phyloP scores from a whole-genome alignment of 2,888 invertebrate species.

The Napeogenes sylphis region DNA sequence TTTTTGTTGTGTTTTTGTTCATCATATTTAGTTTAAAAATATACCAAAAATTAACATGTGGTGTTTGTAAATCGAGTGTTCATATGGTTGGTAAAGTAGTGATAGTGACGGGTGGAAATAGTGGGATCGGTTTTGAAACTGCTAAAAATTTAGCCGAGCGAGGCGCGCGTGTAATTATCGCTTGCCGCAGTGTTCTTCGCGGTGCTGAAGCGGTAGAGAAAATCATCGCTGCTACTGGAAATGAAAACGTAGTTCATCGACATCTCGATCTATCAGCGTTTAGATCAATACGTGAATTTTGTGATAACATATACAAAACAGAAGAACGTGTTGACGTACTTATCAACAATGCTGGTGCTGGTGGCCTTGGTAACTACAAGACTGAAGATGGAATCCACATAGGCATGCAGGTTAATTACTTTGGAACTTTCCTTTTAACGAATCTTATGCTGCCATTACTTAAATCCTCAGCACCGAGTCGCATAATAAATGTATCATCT shows the following conservation, averaged over 20 bases:
- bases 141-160: slow-evolving; percentile 72
- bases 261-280: slow-evolving; percentile 68
- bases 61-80: slow-evolving; percentile 62
- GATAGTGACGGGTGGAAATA: slow-evolving; percentile 66
- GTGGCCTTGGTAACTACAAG: slow-evolving; percentile 65
- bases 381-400: slow-evolving; percentile 82
- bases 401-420: slow-evolving; percentile 85
- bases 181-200: slow-evolving; percentile 65
- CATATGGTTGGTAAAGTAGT: slow-evolving; percentile 72
- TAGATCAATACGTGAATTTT: slow-evolving; percentile 75
- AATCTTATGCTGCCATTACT: slow-evolving; percentile 75
- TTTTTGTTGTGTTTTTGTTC: slow-evolving; percentile 28
- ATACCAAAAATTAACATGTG: slow-evolving; percentile 64
- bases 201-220: slow-evolving; percentile 57
- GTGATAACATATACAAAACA: slow-evolving; percentile 67
- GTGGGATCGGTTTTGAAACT: slow-evolving; percentile 75
- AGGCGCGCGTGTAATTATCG: slow-evolving; percentile 72
- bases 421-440: slow-evolving; percentile 84
- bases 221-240: slow-evolving; percentile 60
- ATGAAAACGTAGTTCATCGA: slow-evolving; percentile 53
- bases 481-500: slow-evolving; percentile 81
- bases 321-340: slow-evolving; percentile 75
- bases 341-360: slow-evolving; percentile 79
- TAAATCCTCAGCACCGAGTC: slow-evolving; percentile 78
- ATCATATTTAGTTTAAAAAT: slow-evolving; percentile 50